Evolutionary conservation across 2,113 vertebrate genomes (phyloP), one percentile per base, ranked within the genome.

Genomic region (Clinocottus analis): DNA sequence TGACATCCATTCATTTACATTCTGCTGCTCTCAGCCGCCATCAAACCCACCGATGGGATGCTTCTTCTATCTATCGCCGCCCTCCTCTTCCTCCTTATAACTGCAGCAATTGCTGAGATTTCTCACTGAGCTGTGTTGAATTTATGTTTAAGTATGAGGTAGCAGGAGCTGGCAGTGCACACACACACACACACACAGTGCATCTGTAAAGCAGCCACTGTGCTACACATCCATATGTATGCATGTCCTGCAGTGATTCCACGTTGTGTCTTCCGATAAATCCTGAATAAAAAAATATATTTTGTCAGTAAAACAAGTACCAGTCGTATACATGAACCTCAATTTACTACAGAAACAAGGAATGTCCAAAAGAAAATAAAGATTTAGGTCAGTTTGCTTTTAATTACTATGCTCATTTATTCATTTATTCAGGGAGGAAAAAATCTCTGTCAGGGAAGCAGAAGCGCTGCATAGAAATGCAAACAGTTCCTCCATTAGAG

Each of bases 331-430:
- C 45, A 3, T 39, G 45, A 60, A 49, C 43, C 45, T 55, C 31
- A 55, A 51, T 79, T 35, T 55, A 68, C 70, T 80, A 61, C 55
- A 75, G 77, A 87, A 85, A 69, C 23, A 45, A 75, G 80, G 61
- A 80, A 84, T 89, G 84, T 89, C 85, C 70, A 81, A 77, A 72
- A 45, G 65, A 85, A 71, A 4, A 69, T 41, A 64, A 83, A 53
- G 77, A 95, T 92, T 81, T 94, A 88, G 92, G 93, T 89, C 91
- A 89, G 90, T 91, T 92, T 93, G 83, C 87, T 89, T 90, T 93
- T 94, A 94, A 95, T 94, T 94, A 93, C 82, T 70, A 51, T 43
- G 72, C 82, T 93, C 91, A 92, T 93, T 91, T 95, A 94, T 95
- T 94, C 91, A 94, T 94, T 91, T 93, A 95, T 94, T 93, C 94